Base-by-base conservation (phyloP, 92 coral and sea anemone species). In the Blastomussa wellsi region DNA sequence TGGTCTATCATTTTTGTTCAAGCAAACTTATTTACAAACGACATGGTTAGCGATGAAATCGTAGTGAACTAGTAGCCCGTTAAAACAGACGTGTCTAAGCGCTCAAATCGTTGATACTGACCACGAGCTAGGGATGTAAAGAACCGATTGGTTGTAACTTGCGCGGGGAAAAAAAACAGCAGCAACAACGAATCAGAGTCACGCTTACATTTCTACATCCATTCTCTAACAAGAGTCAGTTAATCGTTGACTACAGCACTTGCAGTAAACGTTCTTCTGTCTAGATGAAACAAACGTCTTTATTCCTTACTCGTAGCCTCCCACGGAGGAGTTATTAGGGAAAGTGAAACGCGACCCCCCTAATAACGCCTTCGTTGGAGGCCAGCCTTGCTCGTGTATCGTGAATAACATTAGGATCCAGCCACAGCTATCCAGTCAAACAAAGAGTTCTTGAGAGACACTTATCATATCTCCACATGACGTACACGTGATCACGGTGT, bases 401-500 rank as follows among this genome's bases (percentile, higher is more conserved):
- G 44, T 41, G 44, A 41, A 41, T 41, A 51, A 44, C 24, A 6
- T 71, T 8, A 51, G n/a, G 38, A 33, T 81, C 76, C 51, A 29
- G 51, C 72, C 6, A 16, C 51, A 67, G 7, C 66, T 7, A 24
- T 26, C 32, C 9, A 28, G 29, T 36, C 47, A 15, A 33, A 68
- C 24, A 10, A 11, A 22, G 9, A 6, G 39, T 33, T 41, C 29
- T 42, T 51, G 39, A 52, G 26, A 72, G 77, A 35, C 52, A 78
- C n/a, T 65, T 20, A 1, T 13, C 29, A 17, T 28, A 52, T 31
- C 57, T 60, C 47, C 72, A 32, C 6, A 32, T 36, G 10, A 51
- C 48, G 29, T 17, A 17, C 73, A 26, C 73, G 57, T 74, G 73
- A 32, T 81, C 52, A 87, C 38, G 93, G 93, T 67, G 93, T 90